Percentiles rank a stretch among this genome's conserved stretches.
phyloP scores from a whole-genome alignment of 1,140 invertebrate genomes.

The Scaptomyza hsui region DNA sequence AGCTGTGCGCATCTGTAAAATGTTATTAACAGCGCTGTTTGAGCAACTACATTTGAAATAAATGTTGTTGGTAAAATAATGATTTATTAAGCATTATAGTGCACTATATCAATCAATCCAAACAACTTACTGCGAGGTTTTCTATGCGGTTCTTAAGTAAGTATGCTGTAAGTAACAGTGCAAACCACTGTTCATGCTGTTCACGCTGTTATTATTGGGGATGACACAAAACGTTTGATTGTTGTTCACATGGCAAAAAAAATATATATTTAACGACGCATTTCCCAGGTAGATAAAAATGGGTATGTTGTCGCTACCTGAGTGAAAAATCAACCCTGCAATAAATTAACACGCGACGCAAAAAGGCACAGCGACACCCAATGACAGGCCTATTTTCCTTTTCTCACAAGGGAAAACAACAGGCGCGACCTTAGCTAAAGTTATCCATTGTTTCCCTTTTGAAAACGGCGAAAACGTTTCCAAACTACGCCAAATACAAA shows the following conservation, averaged over 20 bases:
- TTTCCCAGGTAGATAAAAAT: constrained; percentile 64
- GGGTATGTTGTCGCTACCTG: constrained; percentile 52
- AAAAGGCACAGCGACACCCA: constrained; percentile 42
- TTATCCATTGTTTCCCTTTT: constrained; percentile 40
- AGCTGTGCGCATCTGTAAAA: constrained; percentile 9
- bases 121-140: background rate
- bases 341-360: constrained; percentile 68
- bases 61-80: background rate
- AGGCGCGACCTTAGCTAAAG: constrained; percentile 69
- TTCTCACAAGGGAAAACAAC: constrained; percentile 48
- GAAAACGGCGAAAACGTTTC: constrained; percentile 15
- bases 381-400: constrained; percentile 44
- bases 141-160: background rate
- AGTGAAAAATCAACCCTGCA: constrained; percentile 64
- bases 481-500: constrained; percentile 19
- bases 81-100: background rate
- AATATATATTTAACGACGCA: constrained; percentile 23
- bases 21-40: constrained; percentile 26
- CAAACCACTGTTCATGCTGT: constrained; percentile 10
- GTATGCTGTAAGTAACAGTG: constrained; percentile 9
- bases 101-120: background rate
- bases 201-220: constrained; percentile 25
- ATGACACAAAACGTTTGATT: constrained; percentile 4
- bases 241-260: background rate
- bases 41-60: background rate